phyloP scores from a whole-genome alignment of 2,888 invertebrate species.

The Caenorhabditis becei region DNA sequence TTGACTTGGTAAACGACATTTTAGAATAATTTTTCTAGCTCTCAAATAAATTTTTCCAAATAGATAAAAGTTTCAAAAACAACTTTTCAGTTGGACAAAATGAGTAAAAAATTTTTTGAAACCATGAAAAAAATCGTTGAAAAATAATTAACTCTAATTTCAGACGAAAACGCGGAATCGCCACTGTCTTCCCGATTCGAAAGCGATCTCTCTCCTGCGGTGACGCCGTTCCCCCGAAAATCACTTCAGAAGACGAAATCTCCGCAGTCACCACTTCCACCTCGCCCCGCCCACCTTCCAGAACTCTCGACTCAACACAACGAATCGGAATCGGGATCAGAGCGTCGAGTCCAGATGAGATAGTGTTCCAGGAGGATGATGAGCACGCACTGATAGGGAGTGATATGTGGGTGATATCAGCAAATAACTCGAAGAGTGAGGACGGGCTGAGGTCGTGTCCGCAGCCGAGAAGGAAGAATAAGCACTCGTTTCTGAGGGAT shows the following conservation, averaged over 20 bases:
- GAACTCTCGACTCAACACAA: constrained; percentile 22
- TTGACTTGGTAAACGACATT: too few relatives aligned
- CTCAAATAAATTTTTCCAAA: too few relatives aligned
- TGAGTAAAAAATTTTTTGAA: too few relatives aligned
- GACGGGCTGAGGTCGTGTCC: constrained; percentile 47
- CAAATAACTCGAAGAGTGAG: constrained; percentile 11
- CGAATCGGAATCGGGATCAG: not conserved
- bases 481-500: constrained; percentile 61
- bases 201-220: constrained; percentile 72
- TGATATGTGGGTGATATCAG: constrained; percentile 8
- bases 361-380: constrained; percentile 43
- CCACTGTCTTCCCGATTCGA: constrained; percentile 64
- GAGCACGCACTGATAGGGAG: constrained; percentile 40
- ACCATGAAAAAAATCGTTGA: too few relatives aligned
- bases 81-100: too few relatives aligned
- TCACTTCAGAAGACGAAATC: not conserved
- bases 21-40: too few relatives aligned
- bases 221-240: constrained; percentile 54
- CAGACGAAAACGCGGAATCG: constrained; percentile 68
- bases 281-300: constrained; percentile 21
- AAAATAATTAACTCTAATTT: constrained; percentile 11
- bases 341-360: constrained; percentile 42
- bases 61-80: too few relatives aligned
- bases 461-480: constrained; percentile 60
- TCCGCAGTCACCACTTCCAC: constrained; percentile 24